Evolutionary conservation across 1,140 invertebrate species (phyloP), one percentile per base, ranked within the genome.

Genomic region (Scaptomyza graminum): DNA sequence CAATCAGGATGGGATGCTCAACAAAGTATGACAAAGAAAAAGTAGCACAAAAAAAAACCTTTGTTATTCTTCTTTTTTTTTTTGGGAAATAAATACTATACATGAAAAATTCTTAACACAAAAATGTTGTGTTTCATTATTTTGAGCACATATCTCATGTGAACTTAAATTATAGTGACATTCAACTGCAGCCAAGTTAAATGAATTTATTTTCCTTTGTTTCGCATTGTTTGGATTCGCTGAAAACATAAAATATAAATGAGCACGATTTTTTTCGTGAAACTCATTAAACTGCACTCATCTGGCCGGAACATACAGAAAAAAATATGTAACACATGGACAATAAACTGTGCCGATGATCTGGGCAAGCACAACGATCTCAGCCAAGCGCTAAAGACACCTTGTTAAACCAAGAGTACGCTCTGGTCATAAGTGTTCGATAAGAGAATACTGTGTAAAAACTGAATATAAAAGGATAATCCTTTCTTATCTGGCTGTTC

Each of bases 241-340:
- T n/a, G n/a, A n/a, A 41, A n/a, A n/a, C 12, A 41, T 41, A 41
- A 41, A 41, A 41, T 41, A n/a, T 41, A 41, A n/a, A 41, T 34
- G 8, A 34, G 8, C 31, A 34, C 6, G 9, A 9, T 34, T 34
- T 34, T 34, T 34, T 7, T 31, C 25, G 25, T 31, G 1, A 34
- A n/a, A 41, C 12, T 41, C 37, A 41, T 41, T 41, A 41, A 41
- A 41, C 37, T 41, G 37, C 37, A 41, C 1, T 41, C 37, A 41
- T 41, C 37, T 41, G 37, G 11, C 4, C 37, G 37, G 12, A 41
- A 41, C n/a, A 41, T 41, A 41, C 31, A 34, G 8, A 34, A 41
- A 5, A 41, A n/a, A 41, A 41, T 41, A n/a, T 12, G n/a, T n/a
- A n/a, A 41, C 37, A 41, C 37, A 41, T 41, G 37, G 37, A 41